Base-by-base conservation (phyloP, 2,113 vertebrate genomes). In the Anguilla japonica region DNA sequence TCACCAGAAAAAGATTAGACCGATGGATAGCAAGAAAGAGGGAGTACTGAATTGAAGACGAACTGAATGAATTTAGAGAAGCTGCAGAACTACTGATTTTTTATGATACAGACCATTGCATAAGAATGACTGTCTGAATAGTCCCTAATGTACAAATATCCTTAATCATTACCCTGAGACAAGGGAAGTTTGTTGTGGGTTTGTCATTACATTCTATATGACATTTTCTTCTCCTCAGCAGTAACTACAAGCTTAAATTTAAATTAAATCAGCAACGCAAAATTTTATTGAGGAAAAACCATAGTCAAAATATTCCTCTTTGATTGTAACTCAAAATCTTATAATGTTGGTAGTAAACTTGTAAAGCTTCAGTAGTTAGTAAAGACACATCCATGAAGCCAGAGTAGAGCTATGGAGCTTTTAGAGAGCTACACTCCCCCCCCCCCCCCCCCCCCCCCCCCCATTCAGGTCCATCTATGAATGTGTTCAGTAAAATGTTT, bases 1-100 rank as follows among this genome's bases (percentile, higher is more conserved):
- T 75, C 71, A 14, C 71, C 71, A 75, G n/a, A 75, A 67, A 34
- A 75, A 75, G 71, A 75, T 71, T 75, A 26, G 71, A 75, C n/a
- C 26, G 9, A 75, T 29, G 11, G 34, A 75, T 14, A 13, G n/a
- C 71, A 67, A 20, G 5, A 29, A 75, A n/a, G 11, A 34, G 71
- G 13, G 1, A 60, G 6, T 9, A 75, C 71, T 34, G 26, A 34
- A 9, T 34, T 75, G 26, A 75, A 34, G 71, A n/a, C 26, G n/a
- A 15, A n/a, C 34, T 34, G 34, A 22, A 75, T n/a, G 11, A 22
- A 75, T 75, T 75, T 34, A 75, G 20, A 29, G 71, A 75, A 34
- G 8, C 71, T 29, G n/a, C n/a, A 75, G 26, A 11, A 75, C 5
- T 1, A 75, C 71, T 14, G 9, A 34, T 75, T 75, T 34, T 71